phyloP scores from a whole-genome alignment of 2,113 vertebrate genomes.

The Syngnathus floridae region DNA sequence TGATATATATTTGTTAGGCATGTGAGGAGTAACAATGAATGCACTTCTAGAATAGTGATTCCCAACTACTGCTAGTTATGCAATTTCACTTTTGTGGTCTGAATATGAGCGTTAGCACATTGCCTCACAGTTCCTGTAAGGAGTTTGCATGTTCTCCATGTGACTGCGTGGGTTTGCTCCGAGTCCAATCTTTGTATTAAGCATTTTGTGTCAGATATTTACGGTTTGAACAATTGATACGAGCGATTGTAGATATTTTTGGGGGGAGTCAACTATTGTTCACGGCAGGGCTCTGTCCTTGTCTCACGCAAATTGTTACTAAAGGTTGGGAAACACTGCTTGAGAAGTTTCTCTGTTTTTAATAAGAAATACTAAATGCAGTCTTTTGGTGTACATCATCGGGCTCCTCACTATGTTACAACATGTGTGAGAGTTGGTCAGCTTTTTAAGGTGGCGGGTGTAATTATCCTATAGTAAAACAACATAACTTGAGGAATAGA shows the following conservation, averaged over 20 bases:
- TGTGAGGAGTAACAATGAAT: constrained; percentile 42
- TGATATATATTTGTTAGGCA: constrained; percentile 60
- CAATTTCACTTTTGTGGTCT: neutral
- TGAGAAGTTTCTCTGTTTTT: neutral
- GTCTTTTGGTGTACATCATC: constrained; percentile 10
- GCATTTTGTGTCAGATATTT: neutral
- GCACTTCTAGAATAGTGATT: neutral
- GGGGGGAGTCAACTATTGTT: neutral
- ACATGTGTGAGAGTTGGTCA: constrained; percentile 54
- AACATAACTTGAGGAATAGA: constrained; percentile 65
- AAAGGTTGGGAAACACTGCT: neutral
- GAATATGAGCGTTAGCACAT: too few species aligned
- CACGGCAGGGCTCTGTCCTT: neutral
- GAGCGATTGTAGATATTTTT: neutral
- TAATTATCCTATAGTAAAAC: constrained; percentile 71
- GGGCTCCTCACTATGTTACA: constrained; percentile 41
- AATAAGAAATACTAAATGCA: neutral
- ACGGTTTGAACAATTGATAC: neutral
- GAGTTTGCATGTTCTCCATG: too few species aligned
- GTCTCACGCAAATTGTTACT: neutral
- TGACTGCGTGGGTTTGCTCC: too few species aligned
- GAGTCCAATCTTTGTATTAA: too few species aligned
- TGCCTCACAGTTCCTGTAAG: too few species aligned
- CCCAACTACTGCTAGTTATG: neutral
- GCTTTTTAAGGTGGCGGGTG: constrained; percentile 78